A percentile compares a stretch with the other conserved stretches of the same genome.
Evolutionary conservation across 2,888 invertebrate species (phyloP).

Genomic region (Pycnomerus fuliginosus): DNA sequence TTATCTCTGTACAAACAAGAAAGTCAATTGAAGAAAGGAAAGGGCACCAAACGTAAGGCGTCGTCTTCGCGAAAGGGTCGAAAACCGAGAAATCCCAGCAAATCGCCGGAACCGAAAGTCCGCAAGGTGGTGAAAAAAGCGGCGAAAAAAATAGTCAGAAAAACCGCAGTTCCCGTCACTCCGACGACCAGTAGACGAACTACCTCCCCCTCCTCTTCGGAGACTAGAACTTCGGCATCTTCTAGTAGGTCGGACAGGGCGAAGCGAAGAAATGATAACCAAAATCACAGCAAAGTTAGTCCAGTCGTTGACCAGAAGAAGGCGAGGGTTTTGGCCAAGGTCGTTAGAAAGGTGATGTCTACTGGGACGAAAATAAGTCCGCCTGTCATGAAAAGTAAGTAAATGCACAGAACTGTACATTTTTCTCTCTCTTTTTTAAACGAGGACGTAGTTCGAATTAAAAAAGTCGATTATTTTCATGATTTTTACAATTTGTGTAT

Average conservation of each 20-base stretch:
- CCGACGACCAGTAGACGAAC: constrained; percentile 1
- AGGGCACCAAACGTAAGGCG: constrained; percentile 47
- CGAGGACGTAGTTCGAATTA: too few relatives aligned
- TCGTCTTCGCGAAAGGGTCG: too few relatives aligned
- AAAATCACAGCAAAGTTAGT: constrained; percentile 33
- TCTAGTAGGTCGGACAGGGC: constrained; percentile 42
- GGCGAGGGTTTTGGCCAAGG: constrained; percentile 50
- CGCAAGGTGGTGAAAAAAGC: constrained; percentile 36
- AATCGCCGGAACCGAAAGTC: constrained; percentile 40
- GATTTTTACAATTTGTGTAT: too few relatives aligned
- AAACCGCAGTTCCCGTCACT: too few relatives aligned
- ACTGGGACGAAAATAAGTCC: too few relatives aligned
- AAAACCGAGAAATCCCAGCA: too few relatives aligned
- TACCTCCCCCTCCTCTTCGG: constrained; percentile 1
- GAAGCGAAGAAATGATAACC: constrained; percentile 34
- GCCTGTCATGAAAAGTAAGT: too few relatives aligned
- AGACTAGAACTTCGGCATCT: neutral
- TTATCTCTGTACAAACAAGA: constrained; percentile 81
- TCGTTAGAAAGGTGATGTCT: constrained; percentile 47
- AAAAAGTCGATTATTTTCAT: too few relatives aligned
- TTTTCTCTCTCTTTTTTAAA: too few relatives aligned
- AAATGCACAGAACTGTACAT: too few relatives aligned
- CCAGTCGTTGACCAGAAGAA: constrained; percentile 52
- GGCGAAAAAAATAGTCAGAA: constrained; percentile 18
- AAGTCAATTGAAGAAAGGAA: constrained; percentile 65